Evolutionary conservation across 2,113 vertebrate species (phyloP).

Genomic region (Nibea coibor): DNA sequence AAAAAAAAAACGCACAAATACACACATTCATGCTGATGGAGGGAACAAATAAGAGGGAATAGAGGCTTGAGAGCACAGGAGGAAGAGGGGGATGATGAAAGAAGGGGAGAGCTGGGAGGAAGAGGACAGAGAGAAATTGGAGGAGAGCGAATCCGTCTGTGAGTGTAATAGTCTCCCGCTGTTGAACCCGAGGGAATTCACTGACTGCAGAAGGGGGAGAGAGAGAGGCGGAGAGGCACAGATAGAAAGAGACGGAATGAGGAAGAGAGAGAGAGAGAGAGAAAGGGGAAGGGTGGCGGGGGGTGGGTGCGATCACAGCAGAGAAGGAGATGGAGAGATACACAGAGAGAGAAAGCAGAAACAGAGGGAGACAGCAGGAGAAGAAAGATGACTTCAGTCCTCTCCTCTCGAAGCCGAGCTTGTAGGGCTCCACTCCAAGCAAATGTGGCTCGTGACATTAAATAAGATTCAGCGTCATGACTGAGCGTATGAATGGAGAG

Average conservation of each 20-base stretch:
- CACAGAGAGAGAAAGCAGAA: slow-evolving; percentile 27
- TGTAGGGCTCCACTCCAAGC: slow-evolving; percentile 59
- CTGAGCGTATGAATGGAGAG: slow-evolving; percentile 62
- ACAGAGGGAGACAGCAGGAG: slow-evolving; percentile 35
- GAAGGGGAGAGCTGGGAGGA: slow-evolving; percentile 62
- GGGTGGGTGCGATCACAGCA: slow-evolving; percentile 38
- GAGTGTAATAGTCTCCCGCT: slow-evolving; percentile 83
- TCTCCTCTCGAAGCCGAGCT: slow-evolving; percentile 51
- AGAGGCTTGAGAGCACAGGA: slow-evolving; percentile 28
- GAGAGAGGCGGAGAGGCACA: slow-evolving; percentile 32
- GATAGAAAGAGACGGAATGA: slow-evolving; percentile 3
- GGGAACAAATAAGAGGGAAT: slow-evolving; percentile 43
- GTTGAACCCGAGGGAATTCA: slow-evolving; percentile 78
- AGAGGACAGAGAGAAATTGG: slow-evolving; percentile 82
- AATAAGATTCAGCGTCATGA: slow-evolving; percentile 66
- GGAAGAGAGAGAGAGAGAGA: not conserved
- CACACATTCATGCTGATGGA: slow-evolving; percentile 56
- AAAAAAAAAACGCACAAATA: slow-evolving; percentile 35
- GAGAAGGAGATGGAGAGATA: slow-evolving; percentile 55
- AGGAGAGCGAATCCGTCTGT: slow-evolving; percentile 82
- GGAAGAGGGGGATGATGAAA: slow-evolving; percentile 66
- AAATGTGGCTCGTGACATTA: slow-evolving; percentile 67
- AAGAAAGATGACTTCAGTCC: slow-evolving; percentile 66
- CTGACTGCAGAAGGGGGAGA: slow-evolving; percentile 70
- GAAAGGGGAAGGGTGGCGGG: not conserved